These are phyloP conservation scores for Epistrophe grossulariae DNA, from an alignment of 2,888 invertebrate species.

Conservation along the genomic window DNA sequence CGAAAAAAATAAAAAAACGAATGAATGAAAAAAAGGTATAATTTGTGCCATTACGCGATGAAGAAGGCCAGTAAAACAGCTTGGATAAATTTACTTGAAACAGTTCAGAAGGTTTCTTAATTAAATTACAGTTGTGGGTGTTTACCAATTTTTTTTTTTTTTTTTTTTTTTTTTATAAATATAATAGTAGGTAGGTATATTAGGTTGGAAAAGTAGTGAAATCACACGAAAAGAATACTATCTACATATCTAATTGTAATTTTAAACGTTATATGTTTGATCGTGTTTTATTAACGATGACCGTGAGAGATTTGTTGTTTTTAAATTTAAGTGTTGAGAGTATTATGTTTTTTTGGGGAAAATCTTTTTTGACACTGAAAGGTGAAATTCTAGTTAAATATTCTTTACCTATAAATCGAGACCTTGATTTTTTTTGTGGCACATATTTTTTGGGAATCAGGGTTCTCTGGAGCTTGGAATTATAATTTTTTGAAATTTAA, in stretches of 20 bases:
- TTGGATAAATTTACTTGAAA: conserved; percentile 34
- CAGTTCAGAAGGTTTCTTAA: conserved; percentile 33
- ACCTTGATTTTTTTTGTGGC: background rate
- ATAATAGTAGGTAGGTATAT: background rate
- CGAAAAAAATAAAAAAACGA: background rate
- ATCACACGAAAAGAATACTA: conserved; percentile 1
- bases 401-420: background rate
- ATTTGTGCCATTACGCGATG: conserved; percentile 26
- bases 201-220: conserved; percentile 4
- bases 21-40: conserved; percentile 6
- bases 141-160: background rate
- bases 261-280: conserved; percentile 9
- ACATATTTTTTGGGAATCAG: background rate
- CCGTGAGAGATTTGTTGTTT: conserved; percentile 8
- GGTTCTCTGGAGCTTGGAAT: background rate
- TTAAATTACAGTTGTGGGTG: conserved; percentile 56
- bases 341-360: background rate
- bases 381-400: background rate
- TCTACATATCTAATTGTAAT: background rate
- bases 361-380: conserved; percentile 17
- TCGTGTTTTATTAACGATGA: background rate
- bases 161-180: background rate
- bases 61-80: conserved; percentile 37
- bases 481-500: too few species aligned
- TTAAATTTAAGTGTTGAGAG: background rate